Conservation (phyloP, 2,888 invertebrate genomes). For the Frankliniella intonsa region DNA sequence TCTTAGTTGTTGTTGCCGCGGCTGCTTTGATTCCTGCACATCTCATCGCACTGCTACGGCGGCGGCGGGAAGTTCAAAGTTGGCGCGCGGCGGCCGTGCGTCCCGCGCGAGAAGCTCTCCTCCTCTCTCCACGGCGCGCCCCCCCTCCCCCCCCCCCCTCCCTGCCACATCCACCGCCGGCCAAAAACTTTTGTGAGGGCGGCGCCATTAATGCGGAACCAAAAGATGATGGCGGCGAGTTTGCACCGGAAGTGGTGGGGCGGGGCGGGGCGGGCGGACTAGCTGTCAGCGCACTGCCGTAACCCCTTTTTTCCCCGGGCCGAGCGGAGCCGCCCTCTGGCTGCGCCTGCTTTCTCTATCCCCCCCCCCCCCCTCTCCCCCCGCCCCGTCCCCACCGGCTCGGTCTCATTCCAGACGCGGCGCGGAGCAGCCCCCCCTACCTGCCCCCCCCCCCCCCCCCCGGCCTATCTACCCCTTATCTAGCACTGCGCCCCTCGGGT, state of each 20-base stretch:
- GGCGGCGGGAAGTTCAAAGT: neutral
- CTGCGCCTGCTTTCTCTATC: too few species aligned
- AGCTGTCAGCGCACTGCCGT: neutral
- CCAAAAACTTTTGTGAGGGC: neutral
- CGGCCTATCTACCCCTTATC: too few species aligned
- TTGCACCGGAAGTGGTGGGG: neutral
- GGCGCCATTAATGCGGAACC: conserved; percentile 1
- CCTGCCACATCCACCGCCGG: neutral
- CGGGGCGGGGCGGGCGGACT: neutral
- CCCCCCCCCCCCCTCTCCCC: too few species aligned
- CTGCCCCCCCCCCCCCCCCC: too few species aligned
- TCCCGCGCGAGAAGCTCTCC: too few species aligned
- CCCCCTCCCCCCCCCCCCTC: neutral
- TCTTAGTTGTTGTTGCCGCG: neutral
- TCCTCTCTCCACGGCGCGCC: neutral
- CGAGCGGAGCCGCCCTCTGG: too few species aligned
- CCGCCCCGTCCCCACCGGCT: too few species aligned
- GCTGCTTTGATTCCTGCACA: conserved; percentile 6
- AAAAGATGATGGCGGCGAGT: conserved; percentile 10
- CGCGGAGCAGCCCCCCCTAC: too few species aligned
- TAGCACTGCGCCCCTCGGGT: too few species aligned
- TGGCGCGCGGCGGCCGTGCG: neutral
- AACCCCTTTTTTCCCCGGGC: too few species aligned
- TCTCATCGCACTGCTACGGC: too few species aligned
- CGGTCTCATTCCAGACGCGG: too few species aligned